Evolutionary conservation across 2,797 vertebrate genomes (phyloP), one percentile per base, ranked within the genome.

Genomic region (Rhincodon typus): DNA sequence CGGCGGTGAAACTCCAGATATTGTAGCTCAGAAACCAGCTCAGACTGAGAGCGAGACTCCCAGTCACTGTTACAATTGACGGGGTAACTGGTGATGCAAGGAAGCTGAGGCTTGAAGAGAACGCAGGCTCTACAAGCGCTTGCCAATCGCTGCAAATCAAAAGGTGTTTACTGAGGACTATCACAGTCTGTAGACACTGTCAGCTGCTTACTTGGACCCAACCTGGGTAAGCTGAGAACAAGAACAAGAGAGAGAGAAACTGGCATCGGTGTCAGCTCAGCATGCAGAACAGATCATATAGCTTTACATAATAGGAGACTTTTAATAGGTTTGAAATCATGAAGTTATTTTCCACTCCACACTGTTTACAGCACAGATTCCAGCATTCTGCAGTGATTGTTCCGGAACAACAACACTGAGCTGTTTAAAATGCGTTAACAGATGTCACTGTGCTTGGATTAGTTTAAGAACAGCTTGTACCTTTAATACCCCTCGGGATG

Each of bases 271-370:
- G 30, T n/a, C n/a, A n/a, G 15, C 66, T 38, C 88, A 91, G 88
- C 34, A 66, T 57, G 38, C 62, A 42, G 90, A 93, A 69, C n/a
- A 93, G 34, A 69, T 69, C n/a, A 25, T 23, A 69, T 69, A 13
- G 21, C 62, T 67, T 93, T 69, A 93, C 23, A 12, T 93, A 69
- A 69, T 93, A 38, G n/a, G 42, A n/a, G n/a, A 93, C 82, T 46
- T 84, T 69, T 93, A 93, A 93, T 93, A 93, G 90, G 23, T 93
- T 93, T 69, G 42, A 69, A 93, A 69, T 93, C 25, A 69, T 93
- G 7, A 67, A 67, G 62, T 69, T 93, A 66, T 93, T 93, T 93
- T 93, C 90, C 66, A 93, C 90, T 93, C 34, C 23, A 3, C 8
- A 42, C 66, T 53, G 90, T 42, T 93, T 67, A 67, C 25, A 19